Evolutionary conservation across 2,888 invertebrate species (phyloP).

Genomic region (Troides aeacus): DNA sequence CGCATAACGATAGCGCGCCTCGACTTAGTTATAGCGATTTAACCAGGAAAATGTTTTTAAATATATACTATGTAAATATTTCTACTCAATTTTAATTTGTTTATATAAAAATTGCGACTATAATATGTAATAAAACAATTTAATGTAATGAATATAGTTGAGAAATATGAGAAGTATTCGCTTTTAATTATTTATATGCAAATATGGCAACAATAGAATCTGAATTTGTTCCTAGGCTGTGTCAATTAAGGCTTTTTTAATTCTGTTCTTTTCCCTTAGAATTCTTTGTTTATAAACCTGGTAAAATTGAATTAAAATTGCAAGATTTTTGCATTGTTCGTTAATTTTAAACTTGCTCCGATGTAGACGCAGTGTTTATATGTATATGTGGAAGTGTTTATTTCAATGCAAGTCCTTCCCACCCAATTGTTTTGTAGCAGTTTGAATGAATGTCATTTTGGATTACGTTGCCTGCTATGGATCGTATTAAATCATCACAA

Average conservation of each 20-base stretch:
- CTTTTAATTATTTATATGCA: neutral
- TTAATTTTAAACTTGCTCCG: neutral
- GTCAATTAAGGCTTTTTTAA: conserved; percentile 16
- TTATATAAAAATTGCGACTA: neutral
- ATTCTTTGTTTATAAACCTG: neutral
- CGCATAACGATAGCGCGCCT: conserved; percentile 36
- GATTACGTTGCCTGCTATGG: conserved; percentile 66
- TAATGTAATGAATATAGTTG: neutral
- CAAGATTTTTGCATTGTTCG: neutral
- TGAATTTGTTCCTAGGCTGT: conserved; percentile 11
- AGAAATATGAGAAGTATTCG: neutral
- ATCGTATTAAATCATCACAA: conserved; percentile 76
- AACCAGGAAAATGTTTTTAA: conserved; percentile 27
- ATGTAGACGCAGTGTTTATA: conserved; percentile 6
- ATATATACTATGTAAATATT: conserved; percentile 59
- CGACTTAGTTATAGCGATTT: conserved; percentile 26
- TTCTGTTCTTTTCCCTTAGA: neutral
- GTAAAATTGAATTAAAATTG: neutral
- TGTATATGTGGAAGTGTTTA: conserved; percentile 16
- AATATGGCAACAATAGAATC: neutral
- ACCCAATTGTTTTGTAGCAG: conserved; percentile 28
- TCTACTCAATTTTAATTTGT: conserved; percentile 36
- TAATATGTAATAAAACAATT: neutral
- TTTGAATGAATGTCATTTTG: conserved; percentile 33
- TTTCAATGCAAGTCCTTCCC: conserved; percentile 27